Evolutionary conservation across 2,888 invertebrate species (phyloP).

Genomic region (Cantharis flavilabris): DNA sequence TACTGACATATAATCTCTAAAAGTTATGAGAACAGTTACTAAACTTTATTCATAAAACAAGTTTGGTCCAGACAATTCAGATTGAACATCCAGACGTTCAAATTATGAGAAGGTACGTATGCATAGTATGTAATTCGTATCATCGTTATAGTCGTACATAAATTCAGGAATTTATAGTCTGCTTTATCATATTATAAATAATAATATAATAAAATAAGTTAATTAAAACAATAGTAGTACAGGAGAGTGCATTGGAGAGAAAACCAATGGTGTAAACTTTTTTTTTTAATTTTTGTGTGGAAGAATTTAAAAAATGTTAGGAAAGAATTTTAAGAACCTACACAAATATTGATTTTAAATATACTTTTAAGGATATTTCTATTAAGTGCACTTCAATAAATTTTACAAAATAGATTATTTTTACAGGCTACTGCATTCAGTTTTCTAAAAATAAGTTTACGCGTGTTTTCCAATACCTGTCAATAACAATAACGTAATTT

Average conservation of each 20-base stretch:
- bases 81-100: constrained; percentile 19
- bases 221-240: neutral
- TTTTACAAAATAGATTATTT: constrained; percentile 16
- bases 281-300: neutral
- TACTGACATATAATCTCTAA: neutral
- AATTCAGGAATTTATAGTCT: too few species aligned
- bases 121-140: neutral
- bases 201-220: neutral
- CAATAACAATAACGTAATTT: neutral
- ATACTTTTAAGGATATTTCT: constrained; percentile 1
- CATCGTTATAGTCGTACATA: neutral
- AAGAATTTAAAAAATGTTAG: neutral
- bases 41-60: constrained; percentile 25
- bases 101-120: constrained; percentile 4
- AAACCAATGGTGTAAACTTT: neutral
- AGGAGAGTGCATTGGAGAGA: neutral
- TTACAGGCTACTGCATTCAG: constrained; percentile 21
- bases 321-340: neutral
- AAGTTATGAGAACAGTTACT: neutral
- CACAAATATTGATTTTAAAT: constrained; percentile 19
- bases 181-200: too few species aligned
- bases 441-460: neutral
- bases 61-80: constrained; percentile 25
- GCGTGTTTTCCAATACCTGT: constrained; percentile 6
- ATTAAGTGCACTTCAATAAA: constrained; percentile 12